phyloP scores from a whole-genome alignment of 2,113 vertebrate genomes.

The Lota lota region DNA sequence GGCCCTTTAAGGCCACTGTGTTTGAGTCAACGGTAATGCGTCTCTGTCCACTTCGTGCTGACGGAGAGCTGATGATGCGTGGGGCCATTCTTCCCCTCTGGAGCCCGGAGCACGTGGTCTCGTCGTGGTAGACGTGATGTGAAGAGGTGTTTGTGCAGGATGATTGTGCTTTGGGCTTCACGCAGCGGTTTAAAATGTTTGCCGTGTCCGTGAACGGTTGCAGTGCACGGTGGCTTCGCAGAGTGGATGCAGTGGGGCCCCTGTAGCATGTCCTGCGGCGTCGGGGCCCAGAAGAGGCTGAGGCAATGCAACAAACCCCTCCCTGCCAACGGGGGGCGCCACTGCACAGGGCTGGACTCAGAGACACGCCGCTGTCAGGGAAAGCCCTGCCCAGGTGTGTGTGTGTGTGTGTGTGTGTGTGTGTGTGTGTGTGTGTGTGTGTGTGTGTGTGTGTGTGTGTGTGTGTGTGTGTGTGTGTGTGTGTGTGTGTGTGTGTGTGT shows the following conservation, averaged over 20 bases:
- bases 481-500: neutral
- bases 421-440: conserved; percentile 1
- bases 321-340: conserved; percentile 87
- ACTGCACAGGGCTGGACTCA: conserved; percentile 72
- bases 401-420: neutral
- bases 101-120: too few species aligned
- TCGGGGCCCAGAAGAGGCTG: conserved; percentile 81
- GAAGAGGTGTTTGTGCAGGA: too few species aligned
- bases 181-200: too few species aligned
- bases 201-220: conserved; percentile 8
- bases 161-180: too few species aligned
- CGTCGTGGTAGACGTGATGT: too few species aligned
- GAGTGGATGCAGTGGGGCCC: conserved; percentile 86
- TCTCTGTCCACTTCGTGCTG: too few species aligned
- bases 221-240: conserved; percentile 91
- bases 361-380: conserved; percentile 80
- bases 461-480: neutral
- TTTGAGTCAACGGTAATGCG: too few species aligned
- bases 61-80: too few species aligned
- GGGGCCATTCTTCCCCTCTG: too few species aligned
- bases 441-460: neutral
- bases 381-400: conserved; percentile 86
- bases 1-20: too few species aligned
- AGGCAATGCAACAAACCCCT: conserved; percentile 85
- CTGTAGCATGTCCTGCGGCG: conserved; percentile 88